Conservation (phyloP, 2,797 vertebrate genomes). For the Synaphobranchus kaupii region DNA sequence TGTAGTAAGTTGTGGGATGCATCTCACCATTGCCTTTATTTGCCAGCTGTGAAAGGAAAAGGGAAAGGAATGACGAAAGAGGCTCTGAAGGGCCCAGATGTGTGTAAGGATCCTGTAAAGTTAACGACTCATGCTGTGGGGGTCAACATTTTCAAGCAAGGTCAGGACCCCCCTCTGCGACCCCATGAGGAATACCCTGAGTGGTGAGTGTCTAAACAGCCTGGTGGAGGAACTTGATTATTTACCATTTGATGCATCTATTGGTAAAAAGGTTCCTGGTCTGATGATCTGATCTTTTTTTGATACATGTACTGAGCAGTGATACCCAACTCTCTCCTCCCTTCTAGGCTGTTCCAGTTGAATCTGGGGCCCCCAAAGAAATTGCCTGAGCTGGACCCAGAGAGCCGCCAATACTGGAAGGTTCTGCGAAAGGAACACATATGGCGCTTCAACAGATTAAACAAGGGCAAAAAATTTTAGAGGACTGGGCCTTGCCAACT, state of each 20-base stretch:
- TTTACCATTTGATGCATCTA: neutral
- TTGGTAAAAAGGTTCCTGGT: neutral
- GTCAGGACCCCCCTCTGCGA: constrained; percentile 82
- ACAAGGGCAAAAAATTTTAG: constrained; percentile 80
- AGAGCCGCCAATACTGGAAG: constrained; percentile 79
- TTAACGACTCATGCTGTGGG: constrained; percentile 84
- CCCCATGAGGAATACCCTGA: constrained; percentile 80
- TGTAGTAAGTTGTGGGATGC: neutral
- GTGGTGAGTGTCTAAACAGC: constrained; percentile 72
- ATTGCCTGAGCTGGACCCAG: constrained; percentile 77
- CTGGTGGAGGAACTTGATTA: neutral
- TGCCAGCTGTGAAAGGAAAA: constrained; percentile 77
- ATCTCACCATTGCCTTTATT: neutral
- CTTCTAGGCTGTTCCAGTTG: constrained; percentile 84
- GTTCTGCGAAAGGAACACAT: constrained; percentile 86
- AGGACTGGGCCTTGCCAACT: neutral
- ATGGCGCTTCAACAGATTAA: constrained; percentile 80
- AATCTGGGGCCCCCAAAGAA: constrained; percentile 75
- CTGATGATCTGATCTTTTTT: neutral
- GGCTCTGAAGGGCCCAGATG: constrained; percentile 77
- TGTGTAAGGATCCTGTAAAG: constrained; percentile 82
- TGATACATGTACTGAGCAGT: neutral
- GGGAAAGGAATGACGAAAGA: constrained; percentile 74
- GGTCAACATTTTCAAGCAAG: constrained; percentile 84
- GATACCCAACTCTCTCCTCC: neutral